phyloP scores from a whole-genome alignment of 2,113 vertebrate genomes.

The Craseonycteris thonglongyai region DNA sequence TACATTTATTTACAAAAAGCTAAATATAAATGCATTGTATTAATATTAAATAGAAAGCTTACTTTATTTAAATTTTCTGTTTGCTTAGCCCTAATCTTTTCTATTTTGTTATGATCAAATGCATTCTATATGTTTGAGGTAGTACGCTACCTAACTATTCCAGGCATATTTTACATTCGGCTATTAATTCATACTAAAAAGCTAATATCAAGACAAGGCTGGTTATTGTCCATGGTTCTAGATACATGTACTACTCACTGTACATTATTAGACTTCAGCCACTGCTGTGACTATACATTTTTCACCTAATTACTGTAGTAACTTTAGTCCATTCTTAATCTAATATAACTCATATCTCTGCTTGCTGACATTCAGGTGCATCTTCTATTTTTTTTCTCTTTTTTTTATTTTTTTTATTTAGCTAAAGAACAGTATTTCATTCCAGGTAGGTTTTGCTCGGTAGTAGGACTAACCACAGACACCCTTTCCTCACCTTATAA shows the following conservation, averaged over 20 bases:
- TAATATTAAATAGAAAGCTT: constrained; percentile 49
- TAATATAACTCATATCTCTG: constrained; percentile 81
- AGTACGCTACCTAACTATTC: constrained; percentile 71
- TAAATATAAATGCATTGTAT: constrained; percentile 52
- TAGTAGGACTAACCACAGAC: constrained; percentile 79
- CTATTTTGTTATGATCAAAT: not conserved
- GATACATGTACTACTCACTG: constrained; percentile 70
- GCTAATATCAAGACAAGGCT: constrained; percentile 58
- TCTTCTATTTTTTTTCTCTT: constrained; percentile 84
- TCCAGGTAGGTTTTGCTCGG: constrained; percentile 94
- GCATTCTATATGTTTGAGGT: constrained; percentile 55
- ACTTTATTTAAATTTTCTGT: constrained; percentile 61
- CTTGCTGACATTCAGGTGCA: constrained; percentile 87
- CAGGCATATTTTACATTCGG: constrained; percentile 71
- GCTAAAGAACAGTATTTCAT: constrained; percentile 99
- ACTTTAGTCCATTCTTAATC: constrained; percentile 77
- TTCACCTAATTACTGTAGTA: constrained; percentile 72
- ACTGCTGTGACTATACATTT: constrained; percentile 64
- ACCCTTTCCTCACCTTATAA: constrained; percentile 62
- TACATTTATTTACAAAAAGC: constrained; percentile 63
- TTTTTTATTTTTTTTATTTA: constrained; percentile 87
- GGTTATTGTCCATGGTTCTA: constrained; percentile 43
- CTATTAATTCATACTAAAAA: constrained; percentile 70
- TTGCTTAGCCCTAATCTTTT: constrained; percentile 69
- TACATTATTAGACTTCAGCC: constrained; percentile 60